Percentiles rank a stretch among this genome's conserved stretches.
Evolutionary conservation across 2,797 vertebrate genomes (phyloP).

Genomic region (Rhinichthys osculus): DNA sequence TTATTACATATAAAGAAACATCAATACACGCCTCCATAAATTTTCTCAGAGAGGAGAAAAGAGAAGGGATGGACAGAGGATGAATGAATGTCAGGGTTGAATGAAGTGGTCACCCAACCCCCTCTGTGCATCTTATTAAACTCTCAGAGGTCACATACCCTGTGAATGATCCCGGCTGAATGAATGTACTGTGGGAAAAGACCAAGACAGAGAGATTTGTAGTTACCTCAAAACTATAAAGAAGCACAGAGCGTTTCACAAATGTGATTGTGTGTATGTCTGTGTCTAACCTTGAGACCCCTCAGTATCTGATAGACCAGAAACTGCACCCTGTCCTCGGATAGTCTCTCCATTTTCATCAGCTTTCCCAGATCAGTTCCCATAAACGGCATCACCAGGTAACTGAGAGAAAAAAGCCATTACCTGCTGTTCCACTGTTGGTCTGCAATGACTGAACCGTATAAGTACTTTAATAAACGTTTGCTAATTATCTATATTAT

Average conservation of each 20-base stretch:
- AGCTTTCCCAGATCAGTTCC: conserved; percentile 95
- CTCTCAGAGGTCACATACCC: conserved; percentile 85
- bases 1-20: conserved; percentile 1
- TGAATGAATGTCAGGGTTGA: conserved; percentile 68
- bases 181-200: conserved; percentile 89
- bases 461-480: conserved; percentile 9
- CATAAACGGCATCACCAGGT: conserved; percentile 98
- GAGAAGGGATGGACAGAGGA: conserved; percentile 57
- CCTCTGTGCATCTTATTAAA: conserved; percentile 63
- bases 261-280: not conserved
- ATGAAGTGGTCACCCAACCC: conserved; percentile 65
- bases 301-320: conserved; percentile 95
- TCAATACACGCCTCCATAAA: not conserved
- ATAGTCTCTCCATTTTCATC: conserved; percentile 93
- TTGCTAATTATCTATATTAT: not conserved
- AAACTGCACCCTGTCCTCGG: conserved; percentile 93
- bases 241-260: not conserved
- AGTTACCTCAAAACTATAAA: not conserved
- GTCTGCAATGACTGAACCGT: conserved; percentile 59
- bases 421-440: not conserved
- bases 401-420: conserved; percentile 74
- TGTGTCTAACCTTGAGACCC: conserved; percentile 88
- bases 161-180: conserved; percentile 95
- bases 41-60: conserved; percentile 23
- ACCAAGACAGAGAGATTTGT: conserved; percentile 22